phyloP scores from a whole-genome alignment of 2,888 invertebrate species.

The Cataglyphis rosenhaueri region DNA sequence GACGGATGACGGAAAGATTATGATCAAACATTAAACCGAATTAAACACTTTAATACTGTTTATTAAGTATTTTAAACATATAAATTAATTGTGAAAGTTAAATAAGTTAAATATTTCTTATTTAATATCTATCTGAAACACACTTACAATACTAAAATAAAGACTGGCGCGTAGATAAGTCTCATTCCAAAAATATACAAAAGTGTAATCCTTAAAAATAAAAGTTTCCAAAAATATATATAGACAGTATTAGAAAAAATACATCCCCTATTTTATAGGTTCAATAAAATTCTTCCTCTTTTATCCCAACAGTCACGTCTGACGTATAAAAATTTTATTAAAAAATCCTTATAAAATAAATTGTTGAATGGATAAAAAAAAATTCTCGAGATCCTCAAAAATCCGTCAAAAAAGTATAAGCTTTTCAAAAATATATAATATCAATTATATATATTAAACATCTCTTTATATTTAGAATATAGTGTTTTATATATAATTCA shows the following conservation, averaged over 20 bases:
- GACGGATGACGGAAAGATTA: slow-evolving; percentile 2
- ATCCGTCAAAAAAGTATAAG: not conserved
- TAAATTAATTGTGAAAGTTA: not conserved
- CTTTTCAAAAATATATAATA: not conserved
- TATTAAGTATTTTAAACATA: not conserved
- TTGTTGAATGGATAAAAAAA: not conserved
- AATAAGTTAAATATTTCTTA: not conserved
- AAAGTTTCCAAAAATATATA: not conserved
- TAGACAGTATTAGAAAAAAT: not conserved
- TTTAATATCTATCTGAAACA: not conserved
- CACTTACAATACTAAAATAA: not conserved
- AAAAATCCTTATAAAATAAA: not conserved
- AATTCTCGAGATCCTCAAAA: not conserved
- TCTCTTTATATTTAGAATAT: not conserved
- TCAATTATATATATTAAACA: not conserved
- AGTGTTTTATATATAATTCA: not conserved
- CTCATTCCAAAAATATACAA: not conserved
- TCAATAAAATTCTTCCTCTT: not conserved
- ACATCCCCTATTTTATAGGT: not conserved
- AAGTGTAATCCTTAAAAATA: not conserved
- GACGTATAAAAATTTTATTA: not conserved
- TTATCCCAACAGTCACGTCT: not conserved
- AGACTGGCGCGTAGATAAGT: not conserved
- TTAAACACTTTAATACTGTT: not conserved
- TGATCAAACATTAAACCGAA: not conserved